Conservation (phyloP, 2,888 invertebrate species). For the Xylocampa areola region DNA sequence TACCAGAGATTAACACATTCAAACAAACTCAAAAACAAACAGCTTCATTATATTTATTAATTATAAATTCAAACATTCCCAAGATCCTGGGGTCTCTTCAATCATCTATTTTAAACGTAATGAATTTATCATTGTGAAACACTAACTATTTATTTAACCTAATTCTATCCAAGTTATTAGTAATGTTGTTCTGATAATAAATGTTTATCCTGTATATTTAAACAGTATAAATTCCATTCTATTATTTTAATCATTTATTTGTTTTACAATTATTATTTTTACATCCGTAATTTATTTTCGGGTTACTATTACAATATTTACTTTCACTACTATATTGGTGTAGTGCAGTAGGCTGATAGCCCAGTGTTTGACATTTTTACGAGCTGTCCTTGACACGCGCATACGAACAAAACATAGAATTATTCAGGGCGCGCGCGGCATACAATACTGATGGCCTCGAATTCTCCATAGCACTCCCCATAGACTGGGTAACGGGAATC, state of each 20-base stretch:
- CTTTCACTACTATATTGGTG: constrained; percentile 50
- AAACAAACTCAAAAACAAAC: no score
- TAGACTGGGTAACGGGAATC: constrained; percentile 45
- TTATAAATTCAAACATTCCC: no score
- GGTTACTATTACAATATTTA: constrained; percentile 20
- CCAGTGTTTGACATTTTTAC: constrained; percentile 33
- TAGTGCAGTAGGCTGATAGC: constrained; percentile 19
- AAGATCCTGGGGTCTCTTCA: no score
- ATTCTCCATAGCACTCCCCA: constrained; percentile 46
- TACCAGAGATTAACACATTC: no score
- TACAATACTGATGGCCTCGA: constrained; percentile 54
- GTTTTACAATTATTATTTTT: neutral
- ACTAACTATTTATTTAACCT: no score
- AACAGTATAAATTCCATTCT: no score
- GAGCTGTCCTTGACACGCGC: constrained; percentile 60
- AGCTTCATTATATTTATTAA: no score
- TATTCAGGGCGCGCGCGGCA: constrained; percentile 71
- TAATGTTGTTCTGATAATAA: neutral
- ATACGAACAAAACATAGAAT: constrained; percentile 29
- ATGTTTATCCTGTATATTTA: no score
- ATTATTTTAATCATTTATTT: neutral
- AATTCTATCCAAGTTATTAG: no score
- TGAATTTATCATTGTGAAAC: no score
- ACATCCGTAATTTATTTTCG: neutral
- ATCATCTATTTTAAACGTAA: no score